These are phyloP conservation scores for Neodon shergylaensis DNA, from an alignment of 2,113 vertebrate genomes.

Conservation along the genomic window DNA sequence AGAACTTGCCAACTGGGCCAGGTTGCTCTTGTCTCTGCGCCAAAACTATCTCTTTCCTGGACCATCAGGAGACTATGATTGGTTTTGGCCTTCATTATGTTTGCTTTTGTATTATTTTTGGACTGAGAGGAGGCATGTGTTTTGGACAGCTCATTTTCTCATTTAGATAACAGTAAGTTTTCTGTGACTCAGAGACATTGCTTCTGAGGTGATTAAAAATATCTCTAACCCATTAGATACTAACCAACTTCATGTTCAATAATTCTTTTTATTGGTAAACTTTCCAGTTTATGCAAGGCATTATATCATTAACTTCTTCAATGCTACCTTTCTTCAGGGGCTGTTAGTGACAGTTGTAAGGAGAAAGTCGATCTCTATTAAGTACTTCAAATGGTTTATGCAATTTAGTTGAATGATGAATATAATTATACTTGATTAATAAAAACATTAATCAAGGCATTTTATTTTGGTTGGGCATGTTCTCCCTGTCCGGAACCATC, in stretches of 20 bases:
- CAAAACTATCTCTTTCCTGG: not conserved
- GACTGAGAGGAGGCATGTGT: not conserved
- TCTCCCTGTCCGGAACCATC: not conserved
- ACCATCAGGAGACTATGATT: not conserved
- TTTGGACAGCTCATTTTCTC: not conserved
- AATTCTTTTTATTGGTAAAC: not conserved
- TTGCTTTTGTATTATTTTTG: slow-evolving; percentile 11
- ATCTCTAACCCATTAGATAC: not conserved
- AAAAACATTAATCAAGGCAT: not conserved
- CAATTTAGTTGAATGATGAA: not conserved
- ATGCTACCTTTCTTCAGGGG: not conserved
- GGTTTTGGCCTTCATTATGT: not conserved
- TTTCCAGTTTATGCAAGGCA: not conserved
- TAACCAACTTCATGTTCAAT: not conserved
- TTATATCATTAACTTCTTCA: not conserved
- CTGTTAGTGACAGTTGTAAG: not conserved
- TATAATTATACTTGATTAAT: not conserved
- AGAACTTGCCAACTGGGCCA: not conserved
- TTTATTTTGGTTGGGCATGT: not conserved
- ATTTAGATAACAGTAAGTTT: not conserved
- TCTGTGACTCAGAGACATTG: not conserved
- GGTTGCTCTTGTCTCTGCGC: not conserved
- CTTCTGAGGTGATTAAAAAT: not conserved
- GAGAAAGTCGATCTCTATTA: not conserved
- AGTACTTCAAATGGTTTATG: not conserved